Evolutionary conservation across 2,113 vertebrate genomes (phyloP).

Genomic region (Nycticebus coucang): DNA sequence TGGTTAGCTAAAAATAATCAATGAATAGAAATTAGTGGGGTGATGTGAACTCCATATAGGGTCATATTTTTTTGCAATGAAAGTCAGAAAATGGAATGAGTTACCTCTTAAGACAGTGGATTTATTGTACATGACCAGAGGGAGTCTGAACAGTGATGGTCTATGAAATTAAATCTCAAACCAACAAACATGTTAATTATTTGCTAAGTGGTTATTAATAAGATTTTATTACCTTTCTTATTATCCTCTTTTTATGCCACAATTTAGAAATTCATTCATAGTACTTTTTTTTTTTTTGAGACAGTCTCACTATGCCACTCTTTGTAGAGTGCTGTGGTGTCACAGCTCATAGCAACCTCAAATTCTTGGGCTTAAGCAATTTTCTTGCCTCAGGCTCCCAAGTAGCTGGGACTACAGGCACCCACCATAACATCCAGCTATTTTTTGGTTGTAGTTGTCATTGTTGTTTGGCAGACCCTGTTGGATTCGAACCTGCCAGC

Average conservation of each 20-base stretch:
- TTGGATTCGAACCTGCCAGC: too few relatives aligned
- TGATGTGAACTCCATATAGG: neutral
- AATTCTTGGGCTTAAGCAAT: too few relatives aligned
- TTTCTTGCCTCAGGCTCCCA: too few relatives aligned
- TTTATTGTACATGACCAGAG: neutral
- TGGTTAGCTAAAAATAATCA: neutral
- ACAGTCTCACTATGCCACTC: too few relatives aligned
- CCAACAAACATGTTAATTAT: neutral
- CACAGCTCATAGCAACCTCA: too few relatives aligned
- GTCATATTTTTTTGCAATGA: neutral
- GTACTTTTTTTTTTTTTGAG: neutral
- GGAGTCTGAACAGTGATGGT: neutral
- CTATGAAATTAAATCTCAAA: neutral
- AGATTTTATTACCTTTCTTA: neutral
- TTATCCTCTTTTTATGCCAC: neutral
- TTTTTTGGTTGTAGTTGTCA: too few relatives aligned
- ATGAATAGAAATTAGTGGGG: neutral
- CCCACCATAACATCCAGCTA: too few relatives aligned
- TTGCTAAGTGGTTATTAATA: neutral
- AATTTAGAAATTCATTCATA: neutral
- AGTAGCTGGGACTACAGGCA: too few relatives aligned
- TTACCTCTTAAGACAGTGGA: neutral
- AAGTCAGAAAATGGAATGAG: neutral
- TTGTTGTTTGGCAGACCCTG: too few relatives aligned
- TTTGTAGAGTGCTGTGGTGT: too few relatives aligned